Evolutionary conservation across 1,140 invertebrate genomes (phyloP).

Genomic region (Grapholita molesta): DNA sequence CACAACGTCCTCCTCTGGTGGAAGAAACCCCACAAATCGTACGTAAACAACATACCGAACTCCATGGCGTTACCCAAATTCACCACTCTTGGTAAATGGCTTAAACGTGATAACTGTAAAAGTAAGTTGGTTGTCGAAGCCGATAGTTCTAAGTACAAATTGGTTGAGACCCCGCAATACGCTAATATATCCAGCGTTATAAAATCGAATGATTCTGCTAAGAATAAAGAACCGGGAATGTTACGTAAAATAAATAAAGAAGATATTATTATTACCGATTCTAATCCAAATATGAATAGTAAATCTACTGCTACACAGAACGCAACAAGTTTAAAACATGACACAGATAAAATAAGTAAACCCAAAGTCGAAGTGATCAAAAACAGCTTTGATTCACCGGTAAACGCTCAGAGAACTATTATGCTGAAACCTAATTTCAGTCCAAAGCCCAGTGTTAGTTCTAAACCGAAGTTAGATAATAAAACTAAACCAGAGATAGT

Average conservation of each 20-base stretch:
- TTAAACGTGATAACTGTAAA: not conserved
- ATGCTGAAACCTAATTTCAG: not conserved
- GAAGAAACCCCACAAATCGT: constrained; percentile 84
- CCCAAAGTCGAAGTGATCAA: not conserved
- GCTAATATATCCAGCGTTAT: constrained; percentile 8
- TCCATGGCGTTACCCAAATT: not conserved
- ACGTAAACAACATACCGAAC: constrained; percentile 78
- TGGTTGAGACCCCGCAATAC: not conserved
- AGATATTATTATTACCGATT: constrained; percentile 20
- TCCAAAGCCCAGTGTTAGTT: not conserved
- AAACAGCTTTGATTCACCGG: not conserved
- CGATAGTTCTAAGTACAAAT: not conserved
- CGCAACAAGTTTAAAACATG: not conserved
- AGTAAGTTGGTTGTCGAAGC: not conserved
- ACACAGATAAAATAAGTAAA: not conserved
- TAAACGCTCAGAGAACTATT: not conserved
- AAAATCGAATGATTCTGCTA: not conserved
- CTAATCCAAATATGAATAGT: no score
- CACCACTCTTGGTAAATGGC: not conserved
- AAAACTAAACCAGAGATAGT: constrained; percentile 79
- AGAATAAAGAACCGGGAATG: constrained; percentile 2
- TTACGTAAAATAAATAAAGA: constrained; percentile 26
- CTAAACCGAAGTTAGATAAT: constrained; percentile 26
- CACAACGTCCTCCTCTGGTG: constrained; percentile 82
- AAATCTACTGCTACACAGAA: not conserved